phyloP scores from a whole-genome alignment of 2,888 invertebrate species.

The Blastobasis lacticolella region DNA sequence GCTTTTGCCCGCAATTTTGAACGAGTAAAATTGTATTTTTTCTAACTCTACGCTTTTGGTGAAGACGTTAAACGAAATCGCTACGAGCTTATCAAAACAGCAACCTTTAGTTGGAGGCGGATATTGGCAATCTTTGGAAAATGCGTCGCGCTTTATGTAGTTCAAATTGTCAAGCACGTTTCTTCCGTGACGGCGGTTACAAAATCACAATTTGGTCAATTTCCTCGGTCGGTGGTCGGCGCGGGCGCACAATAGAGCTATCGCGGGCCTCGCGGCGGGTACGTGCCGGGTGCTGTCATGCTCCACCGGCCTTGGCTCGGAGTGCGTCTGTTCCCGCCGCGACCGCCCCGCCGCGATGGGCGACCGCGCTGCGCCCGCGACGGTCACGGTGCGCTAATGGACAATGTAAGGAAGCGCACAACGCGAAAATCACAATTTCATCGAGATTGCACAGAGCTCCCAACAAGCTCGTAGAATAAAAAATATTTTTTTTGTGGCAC shows the following conservation, averaged over 20 bases:
- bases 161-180: slow-evolving; percentile 5
- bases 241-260: slow-evolving; percentile 27
- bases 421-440: too few relatives aligned
- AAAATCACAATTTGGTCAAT: slow-evolving; percentile 37
- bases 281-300: slow-evolving; percentile 28
- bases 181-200: slow-evolving; percentile 42
- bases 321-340: not conserved
- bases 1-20: too few relatives aligned
- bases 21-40: too few relatives aligned
- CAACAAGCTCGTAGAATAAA: too few relatives aligned
- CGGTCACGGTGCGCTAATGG: not conserved
- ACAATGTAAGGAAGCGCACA: slow-evolving; percentile 7
- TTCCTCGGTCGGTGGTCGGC: slow-evolving; percentile 29
- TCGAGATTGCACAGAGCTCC: too few relatives aligned
- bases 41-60: too few relatives aligned
- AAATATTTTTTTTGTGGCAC: too few relatives aligned
- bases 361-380: not conserved
- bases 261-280: slow-evolving; percentile 14
- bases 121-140: not conserved
- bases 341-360: not conserved
- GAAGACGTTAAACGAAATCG: too few relatives aligned
- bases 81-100: too few relatives aligned
- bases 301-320: slow-evolving; percentile 17
- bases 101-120: too few relatives aligned
- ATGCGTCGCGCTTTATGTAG: not conserved